phyloP scores from a whole-genome alignment of 2,797 vertebrate genomes.

The Acanthurus tractus region DNA sequence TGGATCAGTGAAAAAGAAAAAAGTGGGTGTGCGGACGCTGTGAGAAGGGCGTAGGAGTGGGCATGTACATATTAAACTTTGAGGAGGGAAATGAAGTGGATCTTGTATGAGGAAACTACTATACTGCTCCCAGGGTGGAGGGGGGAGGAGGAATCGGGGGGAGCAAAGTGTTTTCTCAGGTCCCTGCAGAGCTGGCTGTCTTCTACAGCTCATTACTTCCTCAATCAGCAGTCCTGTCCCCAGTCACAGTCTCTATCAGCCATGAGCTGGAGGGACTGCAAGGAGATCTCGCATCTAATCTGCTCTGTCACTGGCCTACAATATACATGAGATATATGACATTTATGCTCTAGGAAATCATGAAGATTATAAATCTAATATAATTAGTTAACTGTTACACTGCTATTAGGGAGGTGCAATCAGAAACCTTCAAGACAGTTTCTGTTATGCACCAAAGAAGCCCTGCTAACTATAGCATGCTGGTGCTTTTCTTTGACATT shows the following conservation, averaged over 20 bases:
- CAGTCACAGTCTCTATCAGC: slow-evolving; percentile 39
- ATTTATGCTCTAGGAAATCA: neutral
- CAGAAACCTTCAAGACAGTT: too few relatives aligned
- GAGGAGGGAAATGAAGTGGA: slow-evolving; percentile 63
- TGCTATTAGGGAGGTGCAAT: too few relatives aligned
- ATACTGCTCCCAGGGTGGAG: slow-evolving; percentile 17
- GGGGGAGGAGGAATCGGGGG: slow-evolving; percentile 25
- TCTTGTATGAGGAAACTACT: slow-evolving; percentile 39
- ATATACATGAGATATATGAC: neutral
- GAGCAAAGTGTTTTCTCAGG: slow-evolving; percentile 24
- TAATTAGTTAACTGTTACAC: too few relatives aligned
- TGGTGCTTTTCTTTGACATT: too few relatives aligned
- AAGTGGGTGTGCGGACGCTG: slow-evolving; percentile 17
- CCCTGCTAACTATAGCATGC: too few relatives aligned
- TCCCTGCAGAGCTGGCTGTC: slow-evolving; percentile 47
- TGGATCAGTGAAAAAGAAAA: slow-evolving; percentile 49
- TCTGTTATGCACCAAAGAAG: too few relatives aligned
- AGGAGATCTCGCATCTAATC: slow-evolving; percentile 38
- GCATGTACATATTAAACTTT: slow-evolving; percentile 67
- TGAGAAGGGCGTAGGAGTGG: slow-evolving; percentile 31
- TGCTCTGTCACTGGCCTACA: slow-evolving; percentile 30
- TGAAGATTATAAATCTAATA: neutral
- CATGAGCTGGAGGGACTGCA: slow-evolving; percentile 10
- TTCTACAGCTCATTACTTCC: slow-evolving; percentile 69
- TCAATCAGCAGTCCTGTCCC: slow-evolving; percentile 61